Conservation (phyloP, 2,797 vertebrate genomes). For the Geotrypetes seraphini region DNA sequence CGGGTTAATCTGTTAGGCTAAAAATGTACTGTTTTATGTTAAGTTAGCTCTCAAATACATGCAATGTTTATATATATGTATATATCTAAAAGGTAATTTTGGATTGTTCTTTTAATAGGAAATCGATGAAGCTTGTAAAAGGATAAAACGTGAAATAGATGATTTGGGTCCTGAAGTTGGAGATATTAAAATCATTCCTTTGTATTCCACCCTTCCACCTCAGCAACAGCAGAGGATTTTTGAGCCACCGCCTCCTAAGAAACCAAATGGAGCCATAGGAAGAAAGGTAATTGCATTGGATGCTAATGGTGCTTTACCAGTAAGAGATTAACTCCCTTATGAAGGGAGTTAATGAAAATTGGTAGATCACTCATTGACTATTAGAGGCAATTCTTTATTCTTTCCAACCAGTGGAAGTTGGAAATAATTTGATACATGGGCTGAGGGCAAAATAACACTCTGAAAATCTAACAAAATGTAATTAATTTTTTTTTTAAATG, state of each 20-base stretch:
- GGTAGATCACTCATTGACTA: no score
- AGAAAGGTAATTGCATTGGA: slow-evolving; percentile 71
- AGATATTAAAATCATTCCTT: slow-evolving; percentile 98
- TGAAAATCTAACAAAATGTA: no score
- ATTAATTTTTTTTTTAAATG: no score
- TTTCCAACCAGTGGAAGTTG: no score
- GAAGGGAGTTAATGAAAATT: no score
- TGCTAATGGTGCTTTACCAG: no score
- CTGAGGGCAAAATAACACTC: no score
- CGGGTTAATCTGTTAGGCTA: slow-evolving; percentile 9
- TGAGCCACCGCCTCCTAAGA: slow-evolving; percentile 90
- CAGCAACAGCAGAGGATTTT: slow-evolving; percentile 97
- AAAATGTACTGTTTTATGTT: no score
- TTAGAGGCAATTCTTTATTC: no score
- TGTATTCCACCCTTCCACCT: slow-evolving; percentile 94
- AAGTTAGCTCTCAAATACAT: not conserved
- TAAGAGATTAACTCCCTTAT: no score
- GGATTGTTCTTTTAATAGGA: slow-evolving; percentile 65
- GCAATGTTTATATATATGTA: not conserved
- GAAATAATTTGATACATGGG: no score
- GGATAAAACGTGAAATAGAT: slow-evolving; percentile 96
- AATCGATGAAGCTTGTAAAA: slow-evolving; percentile 97
- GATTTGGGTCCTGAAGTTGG: slow-evolving; percentile 95
- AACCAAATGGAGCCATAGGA: slow-evolving; percentile 89
- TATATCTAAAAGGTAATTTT: no score